Conservation (phyloP, 2,113 vertebrate species). For the Sigmodon hispidus region DNA sequence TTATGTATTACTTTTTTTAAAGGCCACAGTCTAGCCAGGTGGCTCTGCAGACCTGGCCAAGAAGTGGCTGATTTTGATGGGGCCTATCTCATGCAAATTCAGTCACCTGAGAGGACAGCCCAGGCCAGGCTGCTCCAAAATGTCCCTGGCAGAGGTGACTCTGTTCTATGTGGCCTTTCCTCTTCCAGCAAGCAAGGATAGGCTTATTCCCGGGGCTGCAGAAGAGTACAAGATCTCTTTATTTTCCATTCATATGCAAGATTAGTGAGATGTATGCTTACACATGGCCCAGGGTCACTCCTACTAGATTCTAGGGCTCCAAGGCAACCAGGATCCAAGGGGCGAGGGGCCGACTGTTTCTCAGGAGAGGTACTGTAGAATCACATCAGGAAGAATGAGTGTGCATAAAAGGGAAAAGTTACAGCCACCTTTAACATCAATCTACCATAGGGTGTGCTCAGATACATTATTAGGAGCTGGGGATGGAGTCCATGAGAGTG, state of each 20-base stretch:
- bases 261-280: neutral
- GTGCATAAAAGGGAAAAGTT: neutral
- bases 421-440: neutral
- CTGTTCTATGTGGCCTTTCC: neutral
- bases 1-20: neutral
- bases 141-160: no score
- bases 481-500: no score
- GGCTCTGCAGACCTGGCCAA: neutral
- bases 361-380: neutral
- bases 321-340: neutral
- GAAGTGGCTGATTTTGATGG: neutral
- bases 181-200: neutral
- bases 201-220: neutral
- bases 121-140: neutral
- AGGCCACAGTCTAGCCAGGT: neutral
- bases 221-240: neutral
- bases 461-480: neutral
- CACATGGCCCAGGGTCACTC: neutral
- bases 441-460: neutral
- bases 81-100: neutral
- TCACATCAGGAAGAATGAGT: neutral
- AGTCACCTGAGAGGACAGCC: neutral
- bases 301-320: neutral
- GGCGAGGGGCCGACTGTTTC: accelerated
- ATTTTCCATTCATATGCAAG: neutral